phyloP scores from a whole-genome alignment of 1,140 invertebrate genomes.

The Cotesia typhae region DNA sequence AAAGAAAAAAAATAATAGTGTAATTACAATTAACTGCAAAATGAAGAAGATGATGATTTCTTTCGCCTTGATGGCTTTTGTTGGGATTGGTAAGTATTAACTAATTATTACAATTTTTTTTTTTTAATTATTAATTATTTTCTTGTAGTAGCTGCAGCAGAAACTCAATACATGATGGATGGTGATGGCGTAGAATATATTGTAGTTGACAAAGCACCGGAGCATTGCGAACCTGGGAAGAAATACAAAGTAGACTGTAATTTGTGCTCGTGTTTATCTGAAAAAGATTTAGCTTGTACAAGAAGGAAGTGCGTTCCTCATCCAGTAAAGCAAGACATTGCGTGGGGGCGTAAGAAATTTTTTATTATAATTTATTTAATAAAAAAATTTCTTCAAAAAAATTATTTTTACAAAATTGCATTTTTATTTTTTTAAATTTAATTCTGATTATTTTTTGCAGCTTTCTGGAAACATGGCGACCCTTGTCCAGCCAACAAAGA shows the following conservation, averaged over 20 bases:
- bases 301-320: background rate
- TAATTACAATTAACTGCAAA: too few relatives aligned
- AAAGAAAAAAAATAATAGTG: background rate
- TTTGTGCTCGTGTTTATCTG: constrained; percentile 18
- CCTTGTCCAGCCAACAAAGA: constrained; percentile 32
- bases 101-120: too few relatives aligned
- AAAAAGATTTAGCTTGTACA: constrained; percentile 26
- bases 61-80: too few relatives aligned
- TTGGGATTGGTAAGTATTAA: too few relatives aligned
- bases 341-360: too few relatives aligned
- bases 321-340: too few relatives aligned
- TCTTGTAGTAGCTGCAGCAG: background rate
- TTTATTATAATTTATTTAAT: background rate
- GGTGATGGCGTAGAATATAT: constrained; percentile 4
- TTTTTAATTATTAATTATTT: background rate
- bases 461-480: background rate
- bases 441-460: background rate
- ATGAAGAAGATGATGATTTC: too few relatives aligned
- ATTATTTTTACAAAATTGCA: background rate
- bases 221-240: constrained; percentile 24
- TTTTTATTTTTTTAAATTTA: too few relatives aligned
- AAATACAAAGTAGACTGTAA: constrained; percentile 38
- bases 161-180: background rate
- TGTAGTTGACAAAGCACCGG: constrained; percentile 11
- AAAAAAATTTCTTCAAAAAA: background rate